Evolutionary conservation across 2,888 invertebrate genomes (phyloP), one percentile per base, ranked within the genome.

Genomic region (Poecilus cupreus): DNA sequence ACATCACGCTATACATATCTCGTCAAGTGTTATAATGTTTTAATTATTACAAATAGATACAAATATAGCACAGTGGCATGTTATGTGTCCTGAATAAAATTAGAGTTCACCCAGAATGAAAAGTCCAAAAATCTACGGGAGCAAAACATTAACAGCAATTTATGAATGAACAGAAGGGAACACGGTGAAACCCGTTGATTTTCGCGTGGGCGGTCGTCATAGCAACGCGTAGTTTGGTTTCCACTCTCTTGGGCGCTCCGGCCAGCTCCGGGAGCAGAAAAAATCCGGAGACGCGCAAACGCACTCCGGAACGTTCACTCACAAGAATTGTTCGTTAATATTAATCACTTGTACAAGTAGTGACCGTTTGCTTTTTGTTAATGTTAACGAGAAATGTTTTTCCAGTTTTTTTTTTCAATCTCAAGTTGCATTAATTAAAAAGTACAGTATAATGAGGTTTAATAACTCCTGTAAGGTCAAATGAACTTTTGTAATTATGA

Each of bases 131-230:
- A 32, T 37, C 3, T 32, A 76, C 54, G 26, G 57, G 74, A 24
- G 22, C 22, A 22, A 74, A 74, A 74, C 51, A 46, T 74, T 49
- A 74, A n/a, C 51, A 68, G 68, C 51, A 49, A 79, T 79, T 79
- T 79, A 79, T 79, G 79, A 79, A 79, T 79, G 79, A 79, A 79
- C 79, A 46, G 68, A 16, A 43, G 49, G 64, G 16, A 24, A 26
- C 32, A 18, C 2, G 8, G 43, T 39, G 70, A 37, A 39, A 51
- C 16, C 26, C 76, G 51, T 76, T 26, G 57, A 74, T 51, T 76
- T 70, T 76, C 16, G 57, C 76, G 76, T 76, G 76, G 76, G 76
- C 76, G 76, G 76, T 76, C 24, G 76, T 16, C 22, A 76, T 76
- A 20, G 76, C 51, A 39, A 76, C 76, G 57, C 37, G 51, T 76